phyloP scores from a whole-genome alignment of 2,113 vertebrate genomes.

The Erinaceus europaeus region DNA sequence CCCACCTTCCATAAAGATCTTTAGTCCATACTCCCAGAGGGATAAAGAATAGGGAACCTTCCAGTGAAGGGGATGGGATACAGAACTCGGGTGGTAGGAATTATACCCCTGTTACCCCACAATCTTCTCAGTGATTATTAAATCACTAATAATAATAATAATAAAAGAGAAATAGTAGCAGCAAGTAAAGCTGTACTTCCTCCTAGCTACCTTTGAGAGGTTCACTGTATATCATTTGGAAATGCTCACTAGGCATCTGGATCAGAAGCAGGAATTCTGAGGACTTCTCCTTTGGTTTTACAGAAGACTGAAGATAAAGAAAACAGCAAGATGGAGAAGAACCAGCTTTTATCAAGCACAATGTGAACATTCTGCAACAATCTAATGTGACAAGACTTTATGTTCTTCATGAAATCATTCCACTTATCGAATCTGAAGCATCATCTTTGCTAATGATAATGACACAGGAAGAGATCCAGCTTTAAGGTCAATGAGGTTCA shows the following conservation, averaged over 20 bases:
- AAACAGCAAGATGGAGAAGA: not conserved
- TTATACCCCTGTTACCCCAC: too few relatives aligned
- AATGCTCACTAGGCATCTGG: not conserved
- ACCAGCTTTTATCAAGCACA: not conserved
- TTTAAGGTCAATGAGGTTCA: conserved; percentile 2
- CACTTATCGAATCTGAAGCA: not conserved
- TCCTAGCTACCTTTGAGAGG: not conserved
- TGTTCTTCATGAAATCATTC: not conserved
- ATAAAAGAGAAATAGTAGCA: not conserved
- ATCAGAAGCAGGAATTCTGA: not conserved
- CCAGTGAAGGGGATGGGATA: too few relatives aligned
- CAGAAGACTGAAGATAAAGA: not conserved
- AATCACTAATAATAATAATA: too few relatives aligned
- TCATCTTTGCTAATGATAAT: not conserved
- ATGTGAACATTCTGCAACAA: not conserved
- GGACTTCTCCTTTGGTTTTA: not conserved
- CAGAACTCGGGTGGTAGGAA: not conserved
- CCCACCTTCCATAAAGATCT: too few relatives aligned
- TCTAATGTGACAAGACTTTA: not conserved
- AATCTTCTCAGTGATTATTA: too few relatives aligned
- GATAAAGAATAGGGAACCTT: too few relatives aligned
- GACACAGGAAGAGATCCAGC: not conserved
- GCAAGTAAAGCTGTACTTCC: not conserved
- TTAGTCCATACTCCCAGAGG: too few relatives aligned
- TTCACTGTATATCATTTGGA: not conserved